Percentiles rank a stretch among this genome's conserved stretches.
Evolutionary conservation across 2,113 vertebrate genomes (phyloP).

Genomic region (Cyphomyrus plagiostoma): DNA sequence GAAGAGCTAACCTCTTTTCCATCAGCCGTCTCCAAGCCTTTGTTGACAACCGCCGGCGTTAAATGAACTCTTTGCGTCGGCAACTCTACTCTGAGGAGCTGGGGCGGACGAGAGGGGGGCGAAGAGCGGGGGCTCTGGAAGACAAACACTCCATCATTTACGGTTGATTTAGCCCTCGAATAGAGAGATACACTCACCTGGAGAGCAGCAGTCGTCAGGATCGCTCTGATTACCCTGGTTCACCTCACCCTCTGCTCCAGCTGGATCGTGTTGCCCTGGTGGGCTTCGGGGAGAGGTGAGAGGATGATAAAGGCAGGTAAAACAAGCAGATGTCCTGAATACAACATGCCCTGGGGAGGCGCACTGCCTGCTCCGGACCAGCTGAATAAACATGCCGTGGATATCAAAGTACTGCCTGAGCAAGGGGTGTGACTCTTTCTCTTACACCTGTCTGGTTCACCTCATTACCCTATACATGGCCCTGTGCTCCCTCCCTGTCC

Average conservation of each 20-base stretch:
- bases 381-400: conserved; percentile 26
- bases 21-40: conserved; percentile 64
- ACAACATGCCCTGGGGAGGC: conserved; percentile 25
- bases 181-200: conserved; percentile 74
- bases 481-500: neutral
- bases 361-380: neutral
- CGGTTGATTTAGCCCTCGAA: conserved; percentile 73
- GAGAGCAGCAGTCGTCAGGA: conserved; percentile 49
- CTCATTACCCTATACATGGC: conserved; percentile 33
- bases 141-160: conserved; percentile 83
- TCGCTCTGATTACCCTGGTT: conserved; percentile 20
- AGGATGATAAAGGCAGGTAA: conserved; percentile 49
- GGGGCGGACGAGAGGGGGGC: conserved; percentile 27
- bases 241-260: conserved; percentile 53
- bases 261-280: conserved; percentile 55
- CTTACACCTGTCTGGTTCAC: conserved; percentile 42
- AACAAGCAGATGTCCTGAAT: conserved; percentile 35
- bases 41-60: conserved; percentile 71
- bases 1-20: conserved; percentile 73
- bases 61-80: conserved; percentile 79
- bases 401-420: conserved; percentile 22
- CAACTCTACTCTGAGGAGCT: conserved; percentile 71
- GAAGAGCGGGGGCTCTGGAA: conserved; percentile 63
- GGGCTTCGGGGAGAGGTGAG: conserved; percentile 53
- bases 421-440: conserved; percentile 11